phyloP scores from a whole-genome alignment of 2,888 invertebrate genomes.

The Eristalis arbustorum region DNA sequence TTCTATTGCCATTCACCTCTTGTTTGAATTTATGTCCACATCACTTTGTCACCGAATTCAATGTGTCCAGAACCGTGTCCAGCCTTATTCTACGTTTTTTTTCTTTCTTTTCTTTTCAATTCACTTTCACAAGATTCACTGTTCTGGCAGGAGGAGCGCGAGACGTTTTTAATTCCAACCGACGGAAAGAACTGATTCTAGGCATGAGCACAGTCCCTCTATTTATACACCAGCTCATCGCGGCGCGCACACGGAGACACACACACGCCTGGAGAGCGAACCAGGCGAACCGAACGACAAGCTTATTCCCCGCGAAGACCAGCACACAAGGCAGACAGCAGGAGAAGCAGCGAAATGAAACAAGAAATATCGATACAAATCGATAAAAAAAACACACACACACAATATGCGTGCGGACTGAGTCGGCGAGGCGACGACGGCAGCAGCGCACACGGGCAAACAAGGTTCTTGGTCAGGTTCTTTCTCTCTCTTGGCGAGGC shows the following conservation, averaged over 20 bases:
- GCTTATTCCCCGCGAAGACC: conserved; percentile 4
- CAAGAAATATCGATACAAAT: conserved; percentile 17
- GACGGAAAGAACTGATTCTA: conserved; percentile 66
- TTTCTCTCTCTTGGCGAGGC: conserved; percentile 28
- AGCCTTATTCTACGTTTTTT: no score
- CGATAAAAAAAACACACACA: conserved; percentile 3
- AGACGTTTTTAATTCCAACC: conserved; percentile 46
- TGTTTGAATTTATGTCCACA: conserved; percentile 61
- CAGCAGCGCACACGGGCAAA: conserved; percentile 18
- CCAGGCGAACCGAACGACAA: conserved; percentile 15
- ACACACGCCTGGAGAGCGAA: no score
- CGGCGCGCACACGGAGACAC: not conserved
- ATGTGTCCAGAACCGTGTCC: conserved; percentile 5
- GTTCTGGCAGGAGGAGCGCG: conserved; percentile 1
- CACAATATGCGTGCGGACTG: not conserved
- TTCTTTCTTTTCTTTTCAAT: not conserved
- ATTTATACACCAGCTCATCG: conserved; percentile 53
- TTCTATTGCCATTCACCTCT: conserved; percentile 55
- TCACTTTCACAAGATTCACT: conserved; percentile 33
- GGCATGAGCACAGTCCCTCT: conserved; percentile 39
- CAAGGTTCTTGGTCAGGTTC: conserved; percentile 50
- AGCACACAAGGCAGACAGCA: conserved; percentile 10
- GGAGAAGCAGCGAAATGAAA: conserved; percentile 28
- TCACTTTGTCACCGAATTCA: conserved; percentile 20
- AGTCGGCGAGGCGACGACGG: not conserved